Evolutionary conservation across 1,140 invertebrate genomes (phyloP), one percentile per base, ranked within the genome.

Genomic region (Argopecten irradians): DNA sequence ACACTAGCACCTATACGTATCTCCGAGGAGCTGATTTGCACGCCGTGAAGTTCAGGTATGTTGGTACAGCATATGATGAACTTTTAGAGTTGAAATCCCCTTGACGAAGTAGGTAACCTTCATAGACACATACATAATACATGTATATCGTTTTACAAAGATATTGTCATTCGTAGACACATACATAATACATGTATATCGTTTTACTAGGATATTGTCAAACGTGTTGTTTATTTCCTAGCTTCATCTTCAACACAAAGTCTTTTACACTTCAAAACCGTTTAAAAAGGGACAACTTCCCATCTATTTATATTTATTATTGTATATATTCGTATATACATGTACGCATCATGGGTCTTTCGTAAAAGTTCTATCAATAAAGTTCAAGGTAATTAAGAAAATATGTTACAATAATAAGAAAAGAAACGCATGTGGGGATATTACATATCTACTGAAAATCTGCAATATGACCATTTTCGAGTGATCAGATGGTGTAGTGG

Each of bases 1-100:
- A 97, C 97, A 28, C 97, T 96, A 1, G 98, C 97, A 35, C 98
- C 98, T 92, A 98, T 96, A 91, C 95, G 96, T 28, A 99, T 93
- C 34, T 96, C 96, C 71, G 96, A 91, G 22, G 96, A 93, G 8
- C 94, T 95, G n/a, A 82, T 2, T 32, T 92, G 36, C n/a, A 93
- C 55, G 3, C 28, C 93, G 86, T 95, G 96, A 93, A 98, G 95
- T 95, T 98, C 97, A 34, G 94, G 93, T 41, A 99, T 96, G 93
- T 97, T 96, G 22, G 95, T 96, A 9, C 98, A 97, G 92, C 97
- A 97, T 82, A 99, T 97, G 35, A 98, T 95, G 34, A 98, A n/a
- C n/a, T 95, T 0, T 98, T 82, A 34, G 89, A 83, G 16, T 34
- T 84, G 39, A 90, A 34, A 34, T 46, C 32, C 55, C 87, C 85